Base-by-base conservation (phyloP, 2,113 vertebrate genomes). In the Orcinus orca region DNA sequence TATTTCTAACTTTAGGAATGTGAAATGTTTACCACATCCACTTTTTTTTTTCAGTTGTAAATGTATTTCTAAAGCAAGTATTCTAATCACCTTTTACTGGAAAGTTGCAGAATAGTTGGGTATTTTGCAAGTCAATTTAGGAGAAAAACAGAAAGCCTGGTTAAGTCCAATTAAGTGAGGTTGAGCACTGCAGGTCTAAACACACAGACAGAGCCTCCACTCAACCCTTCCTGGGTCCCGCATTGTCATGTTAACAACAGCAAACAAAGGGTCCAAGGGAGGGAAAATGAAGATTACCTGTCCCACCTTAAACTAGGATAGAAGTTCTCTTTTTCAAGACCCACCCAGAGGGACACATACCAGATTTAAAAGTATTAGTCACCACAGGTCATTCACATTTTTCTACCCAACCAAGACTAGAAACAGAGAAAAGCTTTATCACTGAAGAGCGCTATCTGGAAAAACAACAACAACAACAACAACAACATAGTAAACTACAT, bases 111-210 rank as follows among this genome's bases (percentile, higher is more conserved):
- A 98, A 98, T 88, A 96, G 74, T 73, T 80, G 76, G 94, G 88
- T 98, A 98, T 98, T 98, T 98, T 98, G 98, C 98, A 99, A 98
- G 95, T 98, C 96, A 98, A 98, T 98, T 97, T 95, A 91, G 95
- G 96, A 96, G 88, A 60, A 96, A 97, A 93, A 98, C 88, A 91
- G 89, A 97, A 90, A 97, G 85, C 93, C 81, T 36, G 23, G 74
- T 91, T 97, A 98, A 98, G 96, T 80, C 95, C 95, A 93, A 97
- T 96, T 96, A 97, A 81, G 87, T 20, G 73, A 94, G 85, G 96
- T 94, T 96, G 90, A 94, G 94, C 98, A 97, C 97, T 82, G 96
- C 98, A 97, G 97, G 97, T 71, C 95, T 98, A 98, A 98, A 98
- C 93, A 98, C 47, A 98, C 98, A 94, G 83, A 98, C 93, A 95